Base-by-base conservation (phyloP, 2,888 invertebrate genomes). In the Drosophila fungiperda region DNA sequence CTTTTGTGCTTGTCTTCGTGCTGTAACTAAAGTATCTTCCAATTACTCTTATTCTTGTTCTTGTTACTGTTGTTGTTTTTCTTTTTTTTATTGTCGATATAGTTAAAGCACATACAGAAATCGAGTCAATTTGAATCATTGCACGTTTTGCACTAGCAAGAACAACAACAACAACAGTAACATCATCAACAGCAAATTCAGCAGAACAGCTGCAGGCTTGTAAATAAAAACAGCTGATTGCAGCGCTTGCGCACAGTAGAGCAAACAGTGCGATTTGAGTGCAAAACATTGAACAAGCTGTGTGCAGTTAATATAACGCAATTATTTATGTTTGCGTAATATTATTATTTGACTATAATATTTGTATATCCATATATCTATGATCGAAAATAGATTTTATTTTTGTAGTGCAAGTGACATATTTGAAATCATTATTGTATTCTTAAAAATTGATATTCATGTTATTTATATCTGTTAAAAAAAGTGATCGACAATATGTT, bases 221-320 rank as follows among this genome's bases (percentile, higher is more conserved):
- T 52, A 63, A 33, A 33, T 33, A 70, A 58, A 61, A 61, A 62
- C 69, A 73, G 73, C 82, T 81, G 81, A 78, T 76, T 76, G 68
- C 60, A 48, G 40, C 12, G 42, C 60, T n/a, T 23, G 50, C 3
- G 64, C 53, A 83, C 81, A 68, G 75, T 84, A 82, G 79, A 7
- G 3, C 60, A 40, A 53, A 29, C 1, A 23, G 11, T 15, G 48
- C 20, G 32, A 11, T 33, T 35, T 33, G 4, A 8, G 38, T 23
- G 8, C 11, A 40, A 54, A 38, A 23, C 8, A 15, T 45, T 23
- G 20, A 45, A 15, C 15, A 45, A n/a, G 5, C 40, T 38, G 8
- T 45, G 45, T 12, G 7, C 12, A 7, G 45, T 20, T 45, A 20
- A 12, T 12, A 20, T 20, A 3, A 1, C 7, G 20, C 20, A 1